These are phyloP conservation scores for Microctonus aethiopoides DNA, from an alignment of 2,888 invertebrate genomes.

Conservation along the genomic window DNA sequence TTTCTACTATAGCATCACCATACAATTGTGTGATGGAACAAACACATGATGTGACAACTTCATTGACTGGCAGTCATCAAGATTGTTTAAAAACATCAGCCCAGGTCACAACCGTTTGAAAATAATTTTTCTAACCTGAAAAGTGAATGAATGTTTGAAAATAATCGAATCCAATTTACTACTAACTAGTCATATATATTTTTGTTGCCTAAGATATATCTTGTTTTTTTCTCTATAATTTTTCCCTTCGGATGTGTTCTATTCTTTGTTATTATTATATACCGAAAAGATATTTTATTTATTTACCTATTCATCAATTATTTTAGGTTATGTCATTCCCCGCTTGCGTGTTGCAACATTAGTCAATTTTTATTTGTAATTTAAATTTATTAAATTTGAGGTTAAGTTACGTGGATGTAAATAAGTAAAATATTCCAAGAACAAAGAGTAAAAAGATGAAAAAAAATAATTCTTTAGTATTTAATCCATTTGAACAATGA, in stretches of 20 bases:
- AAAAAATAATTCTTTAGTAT: background rate
- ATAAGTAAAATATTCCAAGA: background rate
- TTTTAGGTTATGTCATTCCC: background rate
- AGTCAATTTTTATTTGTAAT: background rate
- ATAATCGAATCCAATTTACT: slow-evolving; percentile 3
- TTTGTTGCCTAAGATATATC: slow-evolving; percentile 9
- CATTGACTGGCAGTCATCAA: slow-evolving; percentile 48
- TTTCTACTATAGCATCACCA: slow-evolving; percentile 67
- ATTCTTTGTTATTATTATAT: background rate
- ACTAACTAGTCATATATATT: slow-evolving; percentile 25
- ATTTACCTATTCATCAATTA: background rate
- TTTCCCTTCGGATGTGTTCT: slow-evolving; percentile 11
- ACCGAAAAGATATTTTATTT: background rate
- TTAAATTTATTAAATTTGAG: background rate
- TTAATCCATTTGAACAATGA: slow-evolving; percentile 2
- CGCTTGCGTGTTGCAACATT: background rate
- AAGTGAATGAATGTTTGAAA: background rate
- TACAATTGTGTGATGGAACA: slow-evolving; percentile 67
- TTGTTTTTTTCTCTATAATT: slow-evolving; percentile 13
- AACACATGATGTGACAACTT: slow-evolving; percentile 38
- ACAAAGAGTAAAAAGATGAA: background rate
- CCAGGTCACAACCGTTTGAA: slow-evolving; percentile 61
- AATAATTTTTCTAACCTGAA: no score
- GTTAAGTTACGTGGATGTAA: background rate
- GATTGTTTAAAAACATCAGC: slow-evolving; percentile 57